Evolutionary conservation across 2,113 vertebrate species (phyloP).

Genomic region (Eclectus roratus): DNA sequence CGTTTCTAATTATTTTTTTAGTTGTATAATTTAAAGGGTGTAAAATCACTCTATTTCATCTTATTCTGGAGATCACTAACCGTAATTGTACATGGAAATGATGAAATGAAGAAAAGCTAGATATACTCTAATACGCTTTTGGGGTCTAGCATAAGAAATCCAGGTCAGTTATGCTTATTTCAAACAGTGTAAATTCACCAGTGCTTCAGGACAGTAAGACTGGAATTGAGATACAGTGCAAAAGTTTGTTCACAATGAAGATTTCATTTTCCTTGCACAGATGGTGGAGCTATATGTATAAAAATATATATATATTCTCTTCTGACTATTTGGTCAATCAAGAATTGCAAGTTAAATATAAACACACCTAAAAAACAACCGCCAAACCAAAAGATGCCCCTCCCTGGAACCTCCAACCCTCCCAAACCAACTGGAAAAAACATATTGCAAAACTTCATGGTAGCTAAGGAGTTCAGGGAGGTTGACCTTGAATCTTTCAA

Average conservation of each 20-base stretch:
- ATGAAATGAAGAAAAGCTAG: constrained; percentile 5
- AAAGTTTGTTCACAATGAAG: not conserved
- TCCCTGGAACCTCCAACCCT: not conserved
- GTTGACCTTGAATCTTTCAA: not conserved
- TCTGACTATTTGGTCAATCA: not conserved
- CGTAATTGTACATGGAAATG: constrained; percentile 40
- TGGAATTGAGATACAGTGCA: not conserved
- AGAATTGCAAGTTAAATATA: not conserved
- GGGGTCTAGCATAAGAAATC: not conserved
- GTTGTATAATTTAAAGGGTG: constrained; percentile 45
- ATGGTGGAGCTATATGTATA: not conserved
- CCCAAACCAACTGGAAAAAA: not conserved
- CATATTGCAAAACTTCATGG: not conserved
- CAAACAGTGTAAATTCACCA: not conserved
- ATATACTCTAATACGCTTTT: not conserved
- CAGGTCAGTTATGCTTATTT: not conserved
- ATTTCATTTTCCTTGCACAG: not conserved
- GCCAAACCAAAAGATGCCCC: not conserved
- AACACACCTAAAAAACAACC: not conserved
- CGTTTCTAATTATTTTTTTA: constrained; percentile 51
- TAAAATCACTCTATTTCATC: constrained; percentile 44
- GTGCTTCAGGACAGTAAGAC: not conserved
- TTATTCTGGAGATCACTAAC: constrained; percentile 29
- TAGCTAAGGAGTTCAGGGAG: not conserved
- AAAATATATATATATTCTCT: not conserved